Base-by-base conservation (phyloP, 2,888 invertebrate species). In the Gymnoscelis rufifasciata region DNA sequence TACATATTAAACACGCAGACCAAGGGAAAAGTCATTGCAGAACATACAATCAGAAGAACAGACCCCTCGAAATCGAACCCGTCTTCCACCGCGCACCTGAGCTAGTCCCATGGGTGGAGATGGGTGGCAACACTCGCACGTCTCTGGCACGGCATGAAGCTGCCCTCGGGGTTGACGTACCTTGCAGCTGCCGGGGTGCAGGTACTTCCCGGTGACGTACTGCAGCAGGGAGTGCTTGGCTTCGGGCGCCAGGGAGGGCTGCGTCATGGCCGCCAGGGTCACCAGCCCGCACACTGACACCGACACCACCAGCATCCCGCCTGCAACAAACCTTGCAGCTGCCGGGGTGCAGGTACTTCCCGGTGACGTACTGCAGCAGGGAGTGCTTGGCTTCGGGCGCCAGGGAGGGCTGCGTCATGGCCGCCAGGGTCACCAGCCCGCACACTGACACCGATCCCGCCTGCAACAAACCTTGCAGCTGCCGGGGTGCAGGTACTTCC, bases 371-470 rank as follows among this genome's bases (percentile, higher is more conserved):
- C 74, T 96, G 96, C 60, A 97, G 89, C 63, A 96, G 89, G 29
- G 96, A 95, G 78, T 95, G 95, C 71, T 96, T 95, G 44, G 96
- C 95, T 83, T 95, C 95, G n/a, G 95, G 95, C 41, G 95, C 94
- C 61, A 96, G 88, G 4, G 95, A 93, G 23, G 96, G 95, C 78
- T 96, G 96, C 60, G 96, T 96, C 94, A 96, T 95, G 66, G 95
- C 96, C 47, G 95, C 95, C 68, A 96, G 90, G 47, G 95, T 96
- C 68, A 96, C 95, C 78, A 96, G 89, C 64, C 95, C 95, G 62
- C 95, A 95, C 62, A 96, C 95, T 38, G 95, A 95, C 62, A 96
- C 94, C 13, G 96, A 96, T 96, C 40, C 95, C 95, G 62, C 94
- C 94, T 94, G 64, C 12, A 19, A 1, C 28, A 6, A 2, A 91